phyloP scores from a whole-genome alignment of 2,797 vertebrate species.

The Trematomus bernacchii region DNA sequence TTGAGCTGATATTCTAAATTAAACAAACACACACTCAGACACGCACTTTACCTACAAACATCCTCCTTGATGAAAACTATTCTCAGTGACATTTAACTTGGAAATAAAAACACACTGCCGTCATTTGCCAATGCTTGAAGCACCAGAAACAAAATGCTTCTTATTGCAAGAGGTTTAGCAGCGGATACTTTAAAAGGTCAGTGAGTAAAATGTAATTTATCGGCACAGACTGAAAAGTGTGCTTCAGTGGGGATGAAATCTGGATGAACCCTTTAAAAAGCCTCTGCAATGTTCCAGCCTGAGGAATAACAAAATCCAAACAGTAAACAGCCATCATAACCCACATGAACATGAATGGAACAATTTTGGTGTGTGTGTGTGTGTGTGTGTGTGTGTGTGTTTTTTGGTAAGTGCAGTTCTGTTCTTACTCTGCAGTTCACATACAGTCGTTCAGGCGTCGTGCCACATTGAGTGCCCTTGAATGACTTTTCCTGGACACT shows the following conservation, averaged over 20 bases:
- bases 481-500: slow-evolving; percentile 41
- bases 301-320: slow-evolving; percentile 15
- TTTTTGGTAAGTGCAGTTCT: neutral
- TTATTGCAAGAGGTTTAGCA: neutral
- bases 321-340: slow-evolving; percentile 18
- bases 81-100: neutral
- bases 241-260: neutral
- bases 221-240: neutral
- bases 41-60: neutral
- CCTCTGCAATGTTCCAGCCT: slow-evolving; percentile 26
- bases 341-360: slow-evolving; percentile 28
- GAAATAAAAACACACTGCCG: neutral
- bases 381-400: slow-evolving; percentile 43
- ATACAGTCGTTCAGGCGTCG: neutral
- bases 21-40: neutral
- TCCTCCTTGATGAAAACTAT: neutral
- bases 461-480: slow-evolving; percentile 13
- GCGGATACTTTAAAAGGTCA: neutral
- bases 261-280: slow-evolving; percentile 20
- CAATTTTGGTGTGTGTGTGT: slow-evolving; percentile 5
- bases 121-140: neutral
- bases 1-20: neutral
- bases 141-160: neutral
- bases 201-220: neutral
- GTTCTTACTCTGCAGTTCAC: slow-evolving; percentile 41